Evolutionary conservation across 2,797 vertebrate species (phyloP), one percentile per base, ranked within the genome.

Genomic region (Chelmon rostratus): DNA sequence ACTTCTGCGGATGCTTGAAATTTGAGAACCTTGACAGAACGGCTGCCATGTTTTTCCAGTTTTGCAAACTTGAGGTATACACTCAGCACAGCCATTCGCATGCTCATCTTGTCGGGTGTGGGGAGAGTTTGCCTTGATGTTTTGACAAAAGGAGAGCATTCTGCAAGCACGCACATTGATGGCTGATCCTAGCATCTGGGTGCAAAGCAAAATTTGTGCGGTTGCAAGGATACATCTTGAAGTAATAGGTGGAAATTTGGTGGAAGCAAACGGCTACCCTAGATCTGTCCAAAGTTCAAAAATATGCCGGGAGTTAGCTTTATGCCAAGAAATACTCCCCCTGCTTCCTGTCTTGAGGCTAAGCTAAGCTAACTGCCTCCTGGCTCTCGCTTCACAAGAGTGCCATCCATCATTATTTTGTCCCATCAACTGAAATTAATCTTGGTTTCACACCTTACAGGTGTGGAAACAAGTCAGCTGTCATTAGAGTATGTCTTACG

Each of bases 221-320:
- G 50, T 7, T 53, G 18, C 18, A 44, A 37, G 31, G 21, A 38
- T 42, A 25, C 18, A 46, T 57, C 6, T 40, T 3, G 35, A 19
- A 49, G 19, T n/a, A 15, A 46, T 6, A n/a, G 38, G 16, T 31
- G 13, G 23, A 28, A 3, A 58, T 23, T n/a, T n/a, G n/a, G n/a
- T n/a, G n/a, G n/a, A n/a, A n/a, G n/a, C n/a, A 23, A 33, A 12
- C 3, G 15, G n/a, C 74, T 75, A 59, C 38, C 53, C 47, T 49
- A 65, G 40, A 16, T 72, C 53, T 8, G 58, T 57, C 52, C 58
- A 71, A 79, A 71, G 67, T 62, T 67, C 66, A 78, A 12, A 73
- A 57, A 33, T 9, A 47, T 2, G 28, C 3, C 44, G n/a, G n/a
- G n/a, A n/a, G n/a, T n/a, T n/a, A 38, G 25, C 35, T 53, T 33